phyloP scores from a whole-genome alignment of 2,797 vertebrate species.

The Molothrus ater region DNA sequence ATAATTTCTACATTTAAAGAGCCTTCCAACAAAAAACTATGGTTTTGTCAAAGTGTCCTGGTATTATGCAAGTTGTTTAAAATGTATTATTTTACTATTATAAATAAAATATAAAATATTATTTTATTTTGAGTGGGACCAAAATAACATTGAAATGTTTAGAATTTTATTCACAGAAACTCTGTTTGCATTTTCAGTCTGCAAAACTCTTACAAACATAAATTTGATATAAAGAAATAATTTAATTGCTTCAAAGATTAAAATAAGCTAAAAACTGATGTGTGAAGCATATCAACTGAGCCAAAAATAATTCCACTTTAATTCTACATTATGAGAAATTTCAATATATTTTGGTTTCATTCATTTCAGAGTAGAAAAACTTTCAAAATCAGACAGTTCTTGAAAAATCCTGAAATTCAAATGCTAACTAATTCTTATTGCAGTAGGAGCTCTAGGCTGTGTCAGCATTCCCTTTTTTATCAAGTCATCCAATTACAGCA shows the following conservation, averaged over 20 bases:
- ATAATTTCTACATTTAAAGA: background rate
- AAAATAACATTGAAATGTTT: background rate
- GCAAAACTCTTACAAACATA: background rate
- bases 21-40: background rate
- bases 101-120: background rate
- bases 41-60: background rate
- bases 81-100: background rate
- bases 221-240: background rate
- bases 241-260: background rate
- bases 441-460: background rate
- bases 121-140: background rate
- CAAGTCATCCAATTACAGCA: background rate
- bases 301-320: background rate
- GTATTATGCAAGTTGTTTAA: background rate
- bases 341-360: background rate
- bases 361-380: background rate
- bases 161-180: background rate
- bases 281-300: background rate
- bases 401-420: background rate
- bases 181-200: background rate
- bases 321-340: background rate
- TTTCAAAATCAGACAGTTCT: background rate
- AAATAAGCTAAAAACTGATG: background rate
- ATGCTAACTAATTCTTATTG: background rate
- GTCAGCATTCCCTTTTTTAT: background rate